These are phyloP conservation scores for Trichoplusia ni DNA, from an alignment of 1,140 invertebrate species.

Conservation along the genomic window DNA sequence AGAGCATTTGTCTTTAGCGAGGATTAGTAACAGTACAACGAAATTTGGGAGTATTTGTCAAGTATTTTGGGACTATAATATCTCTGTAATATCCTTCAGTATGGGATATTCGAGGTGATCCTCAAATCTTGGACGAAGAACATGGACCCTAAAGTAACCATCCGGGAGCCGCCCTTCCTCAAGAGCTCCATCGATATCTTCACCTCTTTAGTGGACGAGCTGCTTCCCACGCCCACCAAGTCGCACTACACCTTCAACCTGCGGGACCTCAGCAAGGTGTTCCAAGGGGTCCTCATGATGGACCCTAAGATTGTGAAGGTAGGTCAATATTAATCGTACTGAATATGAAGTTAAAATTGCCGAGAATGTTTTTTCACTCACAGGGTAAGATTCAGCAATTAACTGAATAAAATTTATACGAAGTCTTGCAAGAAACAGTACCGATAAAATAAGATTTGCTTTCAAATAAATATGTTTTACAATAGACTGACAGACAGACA, in stretches of 20 bases:
- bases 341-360: too few relatives aligned
- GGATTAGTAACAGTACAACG: too few relatives aligned
- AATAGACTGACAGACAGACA: too few relatives aligned
- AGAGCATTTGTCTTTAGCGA: too few relatives aligned
- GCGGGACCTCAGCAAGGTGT: constrained; percentile 91
- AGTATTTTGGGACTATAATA: background rate
- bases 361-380: too few relatives aligned
- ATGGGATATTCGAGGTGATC: constrained; percentile 87
- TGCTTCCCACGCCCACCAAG: constrained; percentile 92
- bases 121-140: constrained; percentile 85
- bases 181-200: constrained; percentile 85
- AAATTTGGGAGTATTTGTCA: too few relatives aligned
- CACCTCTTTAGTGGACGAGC: constrained; percentile 82
- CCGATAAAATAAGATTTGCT: too few relatives aligned
- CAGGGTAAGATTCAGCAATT: too few relatives aligned
- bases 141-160: constrained; percentile 52
- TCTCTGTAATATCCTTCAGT: constrained; percentile 60
- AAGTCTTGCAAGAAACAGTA: too few relatives aligned
- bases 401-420: too few relatives aligned
- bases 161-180: constrained; percentile 80
- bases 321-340: constrained; percentile 12
- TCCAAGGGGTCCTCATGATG: constrained; percentile 88
- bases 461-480: too few relatives aligned
- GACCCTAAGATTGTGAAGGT: constrained; percentile 80
- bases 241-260: constrained; percentile 96